Base-by-base conservation (phyloP, 1,140 invertebrate genomes). In the Drosophila erecta region DNA sequence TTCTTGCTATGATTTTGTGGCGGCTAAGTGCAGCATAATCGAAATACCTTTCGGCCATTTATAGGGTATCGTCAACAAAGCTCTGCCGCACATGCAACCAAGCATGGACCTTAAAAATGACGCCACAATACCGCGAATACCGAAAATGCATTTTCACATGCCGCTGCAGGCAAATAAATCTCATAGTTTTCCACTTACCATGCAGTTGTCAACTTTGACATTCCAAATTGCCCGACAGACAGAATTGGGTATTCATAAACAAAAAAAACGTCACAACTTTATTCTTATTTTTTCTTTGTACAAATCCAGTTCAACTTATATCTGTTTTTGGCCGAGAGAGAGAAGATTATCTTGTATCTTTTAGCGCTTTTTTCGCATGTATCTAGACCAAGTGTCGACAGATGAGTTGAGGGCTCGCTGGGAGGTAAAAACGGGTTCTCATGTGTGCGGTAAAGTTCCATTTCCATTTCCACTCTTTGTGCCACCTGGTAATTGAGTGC, bases 161-260 rank as follows among this genome's bases (percentile, higher is more conserved):
- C 62, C 69, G 60, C 41, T 51, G 51, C 53, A 58, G 59, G 40
- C 55, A 67, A 65, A 75, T 65, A 75, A 56, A 65, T 75, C 47
- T 57, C 44, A 57, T 58, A 76, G 49, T 56, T 67, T 53, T 65
- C 40, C 61, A 41, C 46, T 76, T 70, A 46, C 22, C 38, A 38
- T 67, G 40, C 64, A 70, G 64, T 41, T 70, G 66, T 85, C 67
- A 87, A 86, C 81, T 86, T 78, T 86, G 81, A 83, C 81, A 86
- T 86, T 86, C 54, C 43, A 10, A 41, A 56, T 59, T 12, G 41
- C 30, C 46, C 58, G 55, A 47, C 38, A 43, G 43, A 65, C 35
- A 51, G 43, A n/a, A 49, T 57, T 41, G 40, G 65, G 46, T 46
- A 53, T 35, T 47, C 64, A 67, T 66, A 71, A 51, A 47, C 27